Evolutionary conservation across 2,888 invertebrate genomes (phyloP).

Genomic region (Drosophila yooni): DNA sequence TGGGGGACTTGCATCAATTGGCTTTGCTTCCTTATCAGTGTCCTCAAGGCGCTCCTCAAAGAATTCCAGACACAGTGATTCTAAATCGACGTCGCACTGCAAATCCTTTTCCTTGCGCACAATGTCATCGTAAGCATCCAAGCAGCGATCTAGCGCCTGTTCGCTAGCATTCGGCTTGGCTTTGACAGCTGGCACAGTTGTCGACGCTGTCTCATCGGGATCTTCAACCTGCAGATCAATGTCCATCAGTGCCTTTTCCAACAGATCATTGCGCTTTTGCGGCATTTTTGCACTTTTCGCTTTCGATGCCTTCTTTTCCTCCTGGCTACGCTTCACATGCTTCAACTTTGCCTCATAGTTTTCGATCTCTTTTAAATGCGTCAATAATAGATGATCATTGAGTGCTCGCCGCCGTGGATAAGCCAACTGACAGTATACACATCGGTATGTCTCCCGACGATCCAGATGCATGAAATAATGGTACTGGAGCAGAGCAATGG

Average conservation of each 20-base stretch:
- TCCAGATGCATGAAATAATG: conserved; percentile 80
- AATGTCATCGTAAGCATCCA: conserved; percentile 75
- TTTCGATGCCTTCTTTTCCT: conserved; percentile 13
- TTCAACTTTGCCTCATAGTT: conserved; percentile 59
- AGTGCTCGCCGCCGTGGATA: conserved; percentile 74
- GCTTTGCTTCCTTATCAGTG: neutral
- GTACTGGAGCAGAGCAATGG: conserved; percentile 79
- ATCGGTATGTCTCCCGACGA: conserved; percentile 74
- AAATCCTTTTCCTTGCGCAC: conserved; percentile 58
- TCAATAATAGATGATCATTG: conserved; percentile 63
- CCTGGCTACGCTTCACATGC: conserved; percentile 45
- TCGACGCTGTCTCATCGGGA: conserved; percentile 7
- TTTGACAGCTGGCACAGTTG: neutral
- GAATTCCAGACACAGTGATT: conserved; percentile 67
- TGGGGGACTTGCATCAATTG: neutral
- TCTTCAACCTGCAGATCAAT: conserved; percentile 71
- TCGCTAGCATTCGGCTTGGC: conserved; percentile 58
- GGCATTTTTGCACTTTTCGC: neutral
- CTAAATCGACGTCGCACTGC: conserved; percentile 42
- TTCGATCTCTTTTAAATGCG: conserved; percentile 61
- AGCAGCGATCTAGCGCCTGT: conserved; percentile 74
- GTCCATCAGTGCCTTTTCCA: conserved; percentile 73
- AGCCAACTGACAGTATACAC: conserved; percentile 71
- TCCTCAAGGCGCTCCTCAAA: conserved; percentile 56
- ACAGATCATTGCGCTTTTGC: conserved; percentile 63